Conservation (phyloP, 92 coral and sea anemone genomes). For the Phenganax marumi region DNA sequence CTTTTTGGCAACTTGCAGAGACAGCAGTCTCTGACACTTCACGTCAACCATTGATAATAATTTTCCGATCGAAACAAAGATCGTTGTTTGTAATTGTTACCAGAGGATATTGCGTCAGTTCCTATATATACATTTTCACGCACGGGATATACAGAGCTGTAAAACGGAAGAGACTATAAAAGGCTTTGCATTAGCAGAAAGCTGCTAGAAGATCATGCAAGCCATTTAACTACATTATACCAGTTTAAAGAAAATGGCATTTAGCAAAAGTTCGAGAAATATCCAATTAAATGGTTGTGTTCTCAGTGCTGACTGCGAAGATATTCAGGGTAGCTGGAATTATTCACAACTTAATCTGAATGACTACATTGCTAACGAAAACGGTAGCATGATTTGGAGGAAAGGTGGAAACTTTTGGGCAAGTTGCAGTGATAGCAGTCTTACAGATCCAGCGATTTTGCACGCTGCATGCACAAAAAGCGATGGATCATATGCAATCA, state of each 20-base stretch:
- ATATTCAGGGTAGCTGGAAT: background rate
- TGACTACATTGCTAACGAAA: background rate
- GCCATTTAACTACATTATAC: background rate
- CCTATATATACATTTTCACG: background rate
- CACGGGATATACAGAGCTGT: background rate
- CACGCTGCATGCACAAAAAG: background rate
- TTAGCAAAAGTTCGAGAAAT: background rate
- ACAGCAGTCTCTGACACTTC: no score
- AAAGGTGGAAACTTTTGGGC: constrained; percentile 22
- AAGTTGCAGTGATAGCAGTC: background rate
- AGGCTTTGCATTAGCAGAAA: background rate
- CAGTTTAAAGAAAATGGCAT: background rate
- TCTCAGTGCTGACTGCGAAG: background rate
- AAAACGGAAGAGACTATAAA: no score
- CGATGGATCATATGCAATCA: background rate
- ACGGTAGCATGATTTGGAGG: background rate
- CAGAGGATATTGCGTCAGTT: background rate
- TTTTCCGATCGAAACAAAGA: no score
- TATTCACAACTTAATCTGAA: background rate
- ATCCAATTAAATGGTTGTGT: background rate
- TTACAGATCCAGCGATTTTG: background rate
- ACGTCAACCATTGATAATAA: no score
- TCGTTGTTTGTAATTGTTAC: background rate
- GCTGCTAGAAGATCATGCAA: background rate
- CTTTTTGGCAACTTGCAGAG: no score